A percentile compares a stretch with the other conserved stretches of the same genome.
phyloP scores from a whole-genome alignment of 2,888 invertebrate genomes.

The Monochamus alternatus region DNA sequence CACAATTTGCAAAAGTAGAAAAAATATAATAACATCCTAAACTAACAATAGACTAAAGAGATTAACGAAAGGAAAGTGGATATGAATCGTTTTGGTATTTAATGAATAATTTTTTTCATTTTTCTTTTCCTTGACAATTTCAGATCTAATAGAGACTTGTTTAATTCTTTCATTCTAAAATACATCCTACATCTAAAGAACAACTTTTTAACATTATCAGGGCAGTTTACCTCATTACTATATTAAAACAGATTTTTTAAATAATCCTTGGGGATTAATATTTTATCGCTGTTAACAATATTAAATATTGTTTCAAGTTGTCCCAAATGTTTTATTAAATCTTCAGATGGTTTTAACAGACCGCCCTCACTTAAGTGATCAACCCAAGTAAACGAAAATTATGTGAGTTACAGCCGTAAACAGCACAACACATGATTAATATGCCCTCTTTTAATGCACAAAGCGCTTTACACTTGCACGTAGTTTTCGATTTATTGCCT shows the following conservation, averaged over 20 bases:
- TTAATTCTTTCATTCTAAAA: slow-evolving; percentile 3
- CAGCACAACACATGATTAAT: no score
- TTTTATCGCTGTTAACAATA: slow-evolving; percentile 16
- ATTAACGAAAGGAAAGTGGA: no score
- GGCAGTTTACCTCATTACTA: not conserved
- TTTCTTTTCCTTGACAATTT: not conserved
- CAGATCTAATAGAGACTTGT: no score
- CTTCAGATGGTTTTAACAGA: slow-evolving; percentile 43
- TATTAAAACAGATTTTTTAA: not conserved
- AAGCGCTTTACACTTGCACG: no score
- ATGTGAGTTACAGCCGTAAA: no score
- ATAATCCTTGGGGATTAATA: not conserved
- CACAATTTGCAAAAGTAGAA: no score
- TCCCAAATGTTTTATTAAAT: slow-evolving; percentile 44
- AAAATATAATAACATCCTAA: no score
- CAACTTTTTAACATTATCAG: not conserved
- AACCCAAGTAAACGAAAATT: slow-evolving; percentile 43
- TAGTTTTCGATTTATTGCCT: no score
- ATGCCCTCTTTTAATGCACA: no score
- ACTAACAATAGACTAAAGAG: no score
- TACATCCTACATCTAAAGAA: slow-evolving; percentile 17
- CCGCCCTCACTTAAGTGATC: slow-evolving; percentile 48
- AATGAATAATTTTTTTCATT: not conserved
- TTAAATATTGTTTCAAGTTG: slow-evolving; percentile 31
- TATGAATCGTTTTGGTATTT: no score